These are phyloP conservation scores for Mormyrus lacerda DNA, from an alignment of 2,113 vertebrate genomes.

Conservation along the genomic window DNA sequence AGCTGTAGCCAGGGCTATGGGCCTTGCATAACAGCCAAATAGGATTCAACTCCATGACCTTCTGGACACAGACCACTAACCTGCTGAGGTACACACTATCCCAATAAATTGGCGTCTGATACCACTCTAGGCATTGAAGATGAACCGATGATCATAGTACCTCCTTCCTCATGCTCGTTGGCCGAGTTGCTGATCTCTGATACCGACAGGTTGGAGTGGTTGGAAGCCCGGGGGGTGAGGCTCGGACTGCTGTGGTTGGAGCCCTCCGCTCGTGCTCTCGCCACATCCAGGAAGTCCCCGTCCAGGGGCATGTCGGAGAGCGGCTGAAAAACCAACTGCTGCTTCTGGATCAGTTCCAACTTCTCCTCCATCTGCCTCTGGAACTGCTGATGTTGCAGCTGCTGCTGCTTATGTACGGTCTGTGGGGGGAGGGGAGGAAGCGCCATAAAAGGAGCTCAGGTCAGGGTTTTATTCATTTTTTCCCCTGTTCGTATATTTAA, in stretches of 20 bases:
- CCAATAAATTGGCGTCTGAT: neutral
- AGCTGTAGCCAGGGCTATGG: neutral
- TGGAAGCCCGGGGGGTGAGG: slow-evolving; percentile 81
- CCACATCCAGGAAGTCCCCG: slow-evolving; percentile 67
- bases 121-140: neutral
- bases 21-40: neutral
- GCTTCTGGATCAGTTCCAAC: slow-evolving; percentile 80
- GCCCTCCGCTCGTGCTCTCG: slow-evolving; percentile 64
- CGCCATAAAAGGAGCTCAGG: too few relatives aligned
- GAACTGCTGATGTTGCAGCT: slow-evolving; percentile 84
- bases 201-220: slow-evolving; percentile 76
- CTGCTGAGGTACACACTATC: neutral
- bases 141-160: slow-evolving; percentile 42
- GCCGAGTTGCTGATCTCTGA: slow-evolving; percentile 65
- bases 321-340: slow-evolving; percentile 71
- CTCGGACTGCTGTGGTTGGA: slow-evolving; percentile 84
- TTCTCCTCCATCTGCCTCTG: slow-evolving; percentile 86
- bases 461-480: neutral
- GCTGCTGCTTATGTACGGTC: slow-evolving; percentile 84
- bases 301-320: slow-evolving; percentile 57
- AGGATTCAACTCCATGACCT: neutral
- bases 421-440: slow-evolving; percentile 31
- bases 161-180: slow-evolving; percentile 79
- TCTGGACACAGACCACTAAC: neutral
- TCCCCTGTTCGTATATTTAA: neutral